phyloP scores from a whole-genome alignment of 2,113 vertebrate genomes.

The Manacus vitellinus region DNA sequence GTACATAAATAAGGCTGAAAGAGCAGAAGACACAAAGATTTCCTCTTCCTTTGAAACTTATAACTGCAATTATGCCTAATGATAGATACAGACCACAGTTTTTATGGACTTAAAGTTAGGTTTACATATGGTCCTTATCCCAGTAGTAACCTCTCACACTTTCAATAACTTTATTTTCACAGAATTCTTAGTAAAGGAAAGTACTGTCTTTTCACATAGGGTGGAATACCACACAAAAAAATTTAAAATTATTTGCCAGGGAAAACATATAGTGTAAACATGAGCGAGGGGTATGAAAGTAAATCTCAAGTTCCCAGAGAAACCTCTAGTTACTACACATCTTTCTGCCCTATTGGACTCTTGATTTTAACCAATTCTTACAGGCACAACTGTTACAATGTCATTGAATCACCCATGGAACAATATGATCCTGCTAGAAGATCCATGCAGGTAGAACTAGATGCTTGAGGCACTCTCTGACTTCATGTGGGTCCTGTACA shows the following conservation, averaged over 20 bases:
- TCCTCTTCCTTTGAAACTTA: background rate
- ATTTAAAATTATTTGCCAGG: background rate
- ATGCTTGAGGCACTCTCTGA: background rate
- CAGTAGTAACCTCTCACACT: background rate
- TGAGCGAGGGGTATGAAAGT: background rate
- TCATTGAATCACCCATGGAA: background rate
- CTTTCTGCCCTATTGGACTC: background rate
- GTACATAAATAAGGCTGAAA: background rate
- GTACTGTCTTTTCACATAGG: background rate
- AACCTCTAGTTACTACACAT: background rate
- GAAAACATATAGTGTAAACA: background rate
- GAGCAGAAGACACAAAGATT: background rate
- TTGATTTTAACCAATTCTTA: background rate
- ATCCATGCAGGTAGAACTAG: background rate
- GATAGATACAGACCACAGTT: background rate
- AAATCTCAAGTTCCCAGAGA: background rate
- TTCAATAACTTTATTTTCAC: background rate
- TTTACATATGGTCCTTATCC: background rate
- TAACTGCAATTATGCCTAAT: background rate
- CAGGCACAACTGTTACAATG: background rate
- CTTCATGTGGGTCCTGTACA: background rate
- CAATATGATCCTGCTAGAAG: background rate
- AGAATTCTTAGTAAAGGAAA: background rate
- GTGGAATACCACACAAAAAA: background rate
- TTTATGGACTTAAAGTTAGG: background rate